phyloP scores from a whole-genome alignment of 2,888 invertebrate species.

The Rhamphomyia laevipes region DNA sequence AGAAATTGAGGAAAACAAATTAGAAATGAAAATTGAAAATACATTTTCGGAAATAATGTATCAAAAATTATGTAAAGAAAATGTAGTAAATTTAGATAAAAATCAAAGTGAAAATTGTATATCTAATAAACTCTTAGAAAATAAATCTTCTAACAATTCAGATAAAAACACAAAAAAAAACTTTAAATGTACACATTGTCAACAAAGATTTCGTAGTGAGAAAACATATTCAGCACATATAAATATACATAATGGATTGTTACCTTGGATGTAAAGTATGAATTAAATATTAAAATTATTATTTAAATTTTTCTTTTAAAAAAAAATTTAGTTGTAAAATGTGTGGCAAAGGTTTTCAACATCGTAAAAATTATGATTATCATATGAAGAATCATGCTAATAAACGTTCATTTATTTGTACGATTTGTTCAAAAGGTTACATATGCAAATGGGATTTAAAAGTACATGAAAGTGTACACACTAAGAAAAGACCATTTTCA shows the following conservation, averaged over 20 bases:
- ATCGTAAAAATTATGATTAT: constrained; percentile 22
- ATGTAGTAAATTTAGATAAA: too few relatives aligned
- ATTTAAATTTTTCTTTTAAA: not conserved
- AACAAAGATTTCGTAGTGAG: constrained; percentile 2
- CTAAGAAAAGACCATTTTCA: constrained; percentile 21
- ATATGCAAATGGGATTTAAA: constrained; percentile 22
- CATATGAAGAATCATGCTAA: constrained; percentile 22
- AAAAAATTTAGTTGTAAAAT: constrained; percentile 17
- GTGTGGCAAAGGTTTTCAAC: constrained; percentile 22
- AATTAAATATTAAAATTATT: not conserved
- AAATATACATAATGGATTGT: constrained; percentile 11
- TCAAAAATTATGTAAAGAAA: too few relatives aligned
- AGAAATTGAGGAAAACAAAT: too few relatives aligned
- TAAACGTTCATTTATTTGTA: constrained; percentile 22
- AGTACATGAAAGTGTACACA: constrained; percentile 22
- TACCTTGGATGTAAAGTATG: constrained; percentile 9
- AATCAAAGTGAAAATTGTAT: too few relatives aligned
- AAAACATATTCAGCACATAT: constrained; percentile 5
- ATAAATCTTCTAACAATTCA: too few relatives aligned
- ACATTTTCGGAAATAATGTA: too few relatives aligned
- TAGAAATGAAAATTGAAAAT: too few relatives aligned
- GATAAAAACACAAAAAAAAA: not conserved
- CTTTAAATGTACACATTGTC: constrained; percentile 6
- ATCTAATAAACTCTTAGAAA: too few relatives aligned
- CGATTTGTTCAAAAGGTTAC: constrained; percentile 22